Evolutionary conservation across 2,113 vertebrate genomes (phyloP).

Genomic region (Podarcis cretensis): DNA sequence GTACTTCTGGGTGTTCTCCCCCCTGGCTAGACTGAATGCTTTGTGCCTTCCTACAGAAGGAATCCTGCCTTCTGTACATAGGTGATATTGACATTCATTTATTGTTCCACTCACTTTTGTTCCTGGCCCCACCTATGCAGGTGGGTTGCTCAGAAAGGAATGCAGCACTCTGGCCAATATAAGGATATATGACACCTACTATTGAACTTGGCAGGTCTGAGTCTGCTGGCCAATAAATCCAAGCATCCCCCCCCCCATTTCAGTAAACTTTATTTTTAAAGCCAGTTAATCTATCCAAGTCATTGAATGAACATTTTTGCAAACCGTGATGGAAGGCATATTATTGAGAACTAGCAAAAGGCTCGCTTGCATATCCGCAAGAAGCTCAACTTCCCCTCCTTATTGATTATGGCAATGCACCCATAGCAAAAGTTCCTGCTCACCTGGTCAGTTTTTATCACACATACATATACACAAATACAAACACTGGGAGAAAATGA

Average conservation of each 20-base stretch:
- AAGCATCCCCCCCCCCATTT: neutral
- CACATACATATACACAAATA: neutral
- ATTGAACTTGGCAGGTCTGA: too few relatives aligned
- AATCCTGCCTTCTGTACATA: too few relatives aligned
- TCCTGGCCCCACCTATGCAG: too few relatives aligned
- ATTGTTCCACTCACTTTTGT: too few relatives aligned
- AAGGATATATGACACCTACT: too few relatives aligned
- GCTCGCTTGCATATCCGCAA: too few relatives aligned
- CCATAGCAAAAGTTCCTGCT: neutral
- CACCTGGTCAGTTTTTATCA: fast-evolving
- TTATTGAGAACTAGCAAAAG: neutral
- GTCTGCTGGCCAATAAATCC: neutral
- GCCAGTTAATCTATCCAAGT: neutral
- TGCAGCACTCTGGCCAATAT: too few relatives aligned
- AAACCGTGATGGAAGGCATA: neutral
- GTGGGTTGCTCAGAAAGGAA: too few relatives aligned
- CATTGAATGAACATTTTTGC: neutral
- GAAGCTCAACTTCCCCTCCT: neutral
- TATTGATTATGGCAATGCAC: neutral
- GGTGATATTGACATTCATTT: too few relatives aligned
- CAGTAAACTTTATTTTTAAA: neutral
- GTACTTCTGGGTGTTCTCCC: too few relatives aligned
- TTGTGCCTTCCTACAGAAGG: too few relatives aligned
- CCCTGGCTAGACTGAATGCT: too few relatives aligned
- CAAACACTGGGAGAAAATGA: fast-evolving